Evolutionary conservation across 2,113 vertebrate species (phyloP).

Genomic region (Tyto alba): DNA sequence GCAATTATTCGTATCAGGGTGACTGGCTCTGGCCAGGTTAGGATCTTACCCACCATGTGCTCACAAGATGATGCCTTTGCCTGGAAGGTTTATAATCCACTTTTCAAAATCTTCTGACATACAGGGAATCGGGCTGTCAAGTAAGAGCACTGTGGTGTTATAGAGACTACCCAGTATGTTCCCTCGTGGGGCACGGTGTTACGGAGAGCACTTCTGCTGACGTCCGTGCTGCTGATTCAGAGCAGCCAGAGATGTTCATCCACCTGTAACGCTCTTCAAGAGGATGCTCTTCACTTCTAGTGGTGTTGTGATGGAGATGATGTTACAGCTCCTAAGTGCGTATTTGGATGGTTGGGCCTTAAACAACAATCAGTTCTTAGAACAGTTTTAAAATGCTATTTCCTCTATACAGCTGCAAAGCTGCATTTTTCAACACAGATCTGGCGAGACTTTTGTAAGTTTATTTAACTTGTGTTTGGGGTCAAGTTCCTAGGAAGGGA

Average conservation of each 20-base stretch:
- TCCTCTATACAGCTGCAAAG: neutral
- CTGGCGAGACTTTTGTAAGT: neutral
- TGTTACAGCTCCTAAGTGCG: neutral
- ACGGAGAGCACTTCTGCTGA: neutral
- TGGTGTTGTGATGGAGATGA: neutral
- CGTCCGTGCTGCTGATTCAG: neutral
- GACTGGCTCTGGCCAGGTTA: neutral
- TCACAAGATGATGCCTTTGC: neutral
- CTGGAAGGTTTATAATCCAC: neutral
- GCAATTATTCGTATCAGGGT: neutral
- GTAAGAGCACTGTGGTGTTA: neutral
- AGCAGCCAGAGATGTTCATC: neutral
- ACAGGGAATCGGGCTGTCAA: neutral
- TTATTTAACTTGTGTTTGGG: neutral
- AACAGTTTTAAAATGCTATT: neutral
- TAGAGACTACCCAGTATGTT: neutral
- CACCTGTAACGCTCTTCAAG: neutral
- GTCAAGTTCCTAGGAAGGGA: neutral
- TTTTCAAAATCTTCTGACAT: neutral
- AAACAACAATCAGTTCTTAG: neutral
- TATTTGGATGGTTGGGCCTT: neutral
- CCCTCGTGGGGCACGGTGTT: rapidly evolving
- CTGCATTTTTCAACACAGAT: neutral
- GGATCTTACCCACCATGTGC: neutral
- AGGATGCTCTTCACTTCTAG: neutral